Evolutionary conservation across 2,797 vertebrate species (phyloP), one percentile per base, ranked within the genome.

Genomic region (Dipus sagitta): DNA sequence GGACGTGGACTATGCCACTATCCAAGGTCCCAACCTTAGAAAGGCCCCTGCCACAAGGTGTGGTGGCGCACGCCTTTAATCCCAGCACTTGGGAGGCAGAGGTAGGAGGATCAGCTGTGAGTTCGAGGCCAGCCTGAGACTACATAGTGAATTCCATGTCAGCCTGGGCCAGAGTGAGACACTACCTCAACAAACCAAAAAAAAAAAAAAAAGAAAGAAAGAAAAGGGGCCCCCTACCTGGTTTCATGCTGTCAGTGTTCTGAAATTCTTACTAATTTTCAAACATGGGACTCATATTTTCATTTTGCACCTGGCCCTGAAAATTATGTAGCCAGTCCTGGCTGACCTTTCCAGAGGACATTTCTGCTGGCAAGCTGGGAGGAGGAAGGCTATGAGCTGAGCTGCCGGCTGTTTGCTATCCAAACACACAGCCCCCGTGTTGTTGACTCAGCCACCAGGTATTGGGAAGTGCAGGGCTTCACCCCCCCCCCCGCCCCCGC

Each of bases 281-380:
- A 54, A 62, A 68, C 24, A 23, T 0, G 34, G 54, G 34, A 38
- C 32, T 77, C 54, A 38, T 64, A 4, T 67, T 88, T 86, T 67
- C 75, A 47, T 75, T 54, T 64, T 23, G 42, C n/a, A 75, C 76
- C 72, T 28, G 32, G 47, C 34, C 67, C 90, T 24, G 24, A 38
- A 23, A 71, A 90, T 58, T 21, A 30, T 14, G 1, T 23, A 52
- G 93, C 82, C 0, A 3, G 83, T 15, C 32, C 72, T 10, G 58
- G 83, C 70, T 91, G 95, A 95, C 94, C 93, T 96, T 92, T 92
- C 18, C 82, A 89, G 91, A 93, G 94, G 93, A 70, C 92, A 17
- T 10, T 72, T 70, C 75, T 80, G 93, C 79, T 74, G 14, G 86
- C 28, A 62, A 83, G 88, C 60, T 23, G 3, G 78, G 71, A 88